These are phyloP conservation scores for Nannospalax galili DNA, from an alignment of 2,113 vertebrate genomes.

Conservation along the genomic window DNA sequence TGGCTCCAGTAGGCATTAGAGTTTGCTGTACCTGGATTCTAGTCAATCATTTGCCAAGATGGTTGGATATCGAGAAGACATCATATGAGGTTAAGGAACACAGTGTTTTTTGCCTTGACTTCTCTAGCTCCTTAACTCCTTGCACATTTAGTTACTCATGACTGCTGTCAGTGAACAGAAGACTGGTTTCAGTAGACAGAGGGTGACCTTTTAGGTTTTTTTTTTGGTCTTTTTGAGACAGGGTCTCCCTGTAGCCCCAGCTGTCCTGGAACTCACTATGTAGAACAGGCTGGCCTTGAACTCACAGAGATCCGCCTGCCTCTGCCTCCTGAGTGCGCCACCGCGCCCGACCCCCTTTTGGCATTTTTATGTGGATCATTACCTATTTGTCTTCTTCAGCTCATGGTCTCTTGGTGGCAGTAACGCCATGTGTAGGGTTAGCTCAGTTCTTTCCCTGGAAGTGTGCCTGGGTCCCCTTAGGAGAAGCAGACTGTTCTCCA, in stretches of 20 bases:
- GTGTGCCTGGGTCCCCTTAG: background rate
- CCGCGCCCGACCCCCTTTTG: too few species aligned
- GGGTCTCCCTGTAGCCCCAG: too few species aligned
- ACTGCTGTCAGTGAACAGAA: background rate
- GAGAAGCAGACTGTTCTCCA: background rate
- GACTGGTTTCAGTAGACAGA: background rate
- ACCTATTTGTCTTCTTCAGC: background rate
- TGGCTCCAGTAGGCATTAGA: background rate
- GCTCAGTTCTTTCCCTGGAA: background rate
- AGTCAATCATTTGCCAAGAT: background rate
- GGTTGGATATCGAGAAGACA: conserved; percentile 28
- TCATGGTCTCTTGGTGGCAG: background rate
- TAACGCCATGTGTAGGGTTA: background rate
- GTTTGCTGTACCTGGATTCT: background rate
- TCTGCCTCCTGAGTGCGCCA: too few species aligned
- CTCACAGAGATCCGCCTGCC: too few species aligned
- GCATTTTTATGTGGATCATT: background rate
- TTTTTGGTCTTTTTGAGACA: too few species aligned
- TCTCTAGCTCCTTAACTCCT: background rate
- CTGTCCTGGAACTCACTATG: too few species aligned
- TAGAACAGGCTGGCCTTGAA: too few species aligned
- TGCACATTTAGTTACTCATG: background rate
- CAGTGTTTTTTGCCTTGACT: background rate
- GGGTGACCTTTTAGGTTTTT: too few species aligned
- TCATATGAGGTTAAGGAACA: background rate